Evolutionary conservation across 2,797 vertebrate genomes (phyloP).

Genomic region (Chrysocyon brachyurus): DNA sequence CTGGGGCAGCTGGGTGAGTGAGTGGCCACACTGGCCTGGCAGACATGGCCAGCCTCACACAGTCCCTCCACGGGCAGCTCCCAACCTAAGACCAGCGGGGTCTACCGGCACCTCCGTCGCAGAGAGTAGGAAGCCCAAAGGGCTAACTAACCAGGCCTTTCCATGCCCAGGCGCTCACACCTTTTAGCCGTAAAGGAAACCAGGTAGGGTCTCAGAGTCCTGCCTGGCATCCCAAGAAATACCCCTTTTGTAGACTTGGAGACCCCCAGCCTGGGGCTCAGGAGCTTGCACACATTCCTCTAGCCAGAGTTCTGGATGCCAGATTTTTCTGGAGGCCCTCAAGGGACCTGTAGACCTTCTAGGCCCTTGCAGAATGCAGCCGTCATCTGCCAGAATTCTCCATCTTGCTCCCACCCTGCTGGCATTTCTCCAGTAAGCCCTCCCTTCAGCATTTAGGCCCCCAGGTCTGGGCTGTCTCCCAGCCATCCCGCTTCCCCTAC

Average conservation of each 20-base stretch:
- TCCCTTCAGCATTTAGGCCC: too few relatives aligned
- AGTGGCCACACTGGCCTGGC: background rate
- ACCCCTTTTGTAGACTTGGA: background rate
- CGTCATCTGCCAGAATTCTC: background rate
- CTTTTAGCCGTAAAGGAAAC: background rate
- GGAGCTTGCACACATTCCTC: background rate
- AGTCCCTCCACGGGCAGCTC: background rate
- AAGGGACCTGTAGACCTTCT: background rate
- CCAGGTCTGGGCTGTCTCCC: background rate
- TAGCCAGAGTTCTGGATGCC: background rate
- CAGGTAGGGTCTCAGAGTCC: background rate
- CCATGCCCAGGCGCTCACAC: background rate
- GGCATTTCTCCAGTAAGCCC: background rate
- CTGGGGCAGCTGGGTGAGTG: slow-evolving; percentile 96
- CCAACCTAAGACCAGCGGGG: background rate
- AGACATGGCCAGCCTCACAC: background rate
- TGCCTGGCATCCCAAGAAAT: background rate
- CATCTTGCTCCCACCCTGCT: background rate
- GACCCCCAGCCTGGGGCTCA: background rate
- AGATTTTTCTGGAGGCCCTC: background rate
- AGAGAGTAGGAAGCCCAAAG: background rate
- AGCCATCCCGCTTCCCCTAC: background rate
- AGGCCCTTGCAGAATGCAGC: background rate
- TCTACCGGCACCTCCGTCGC: background rate
- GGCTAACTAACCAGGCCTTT: background rate